These are phyloP conservation scores for Cotesia typhae DNA, from an alignment of 1,140 invertebrate genomes.

Conservation along the genomic window DNA sequence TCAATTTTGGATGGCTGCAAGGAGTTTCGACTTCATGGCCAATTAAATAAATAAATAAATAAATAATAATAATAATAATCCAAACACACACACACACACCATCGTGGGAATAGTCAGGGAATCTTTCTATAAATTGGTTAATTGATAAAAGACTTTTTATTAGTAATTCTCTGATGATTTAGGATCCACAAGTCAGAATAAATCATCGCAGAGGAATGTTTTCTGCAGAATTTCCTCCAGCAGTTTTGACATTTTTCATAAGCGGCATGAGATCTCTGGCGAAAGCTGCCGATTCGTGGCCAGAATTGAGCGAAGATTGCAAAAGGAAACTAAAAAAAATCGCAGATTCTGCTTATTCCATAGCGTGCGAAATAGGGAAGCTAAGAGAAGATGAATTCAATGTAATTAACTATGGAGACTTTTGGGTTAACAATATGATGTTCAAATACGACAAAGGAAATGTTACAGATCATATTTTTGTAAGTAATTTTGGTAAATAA, in stretches of 20 bases:
- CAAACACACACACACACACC: too few relatives aligned
- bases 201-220: slow-evolving; percentile 58
- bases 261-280: slow-evolving; percentile 44
- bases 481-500: slow-evolving; percentile 52
- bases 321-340: slow-evolving; percentile 60
- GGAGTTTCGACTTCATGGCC: too few relatives aligned
- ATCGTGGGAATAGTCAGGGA: too few relatives aligned
- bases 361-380: slow-evolving; percentile 46
- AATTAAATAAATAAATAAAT: too few relatives aligned
- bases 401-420: slow-evolving; percentile 73
- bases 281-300: slow-evolving; percentile 52
- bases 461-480: slow-evolving; percentile 67
- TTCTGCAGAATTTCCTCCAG: slow-evolving; percentile 38
- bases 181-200: slow-evolving; percentile 58
- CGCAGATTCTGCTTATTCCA: slow-evolving; percentile 45
- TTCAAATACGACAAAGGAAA: slow-evolving; percentile 67
- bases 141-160: background rate
- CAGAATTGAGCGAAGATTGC: slow-evolving; percentile 56
- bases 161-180: slow-evolving; percentile 37
- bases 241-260: slow-evolving; percentile 50
- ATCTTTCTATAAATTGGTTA: too few relatives aligned
- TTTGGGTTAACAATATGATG: slow-evolving; percentile 75
- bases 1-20: too few relatives aligned
- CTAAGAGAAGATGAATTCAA: slow-evolving; percentile 63
- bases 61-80: too few relatives aligned